A percentile compares a stretch with the other conserved stretches of the same genome.
phyloP scores from a whole-genome alignment of 2,888 invertebrate genomes.

The Phaonia tiefii region DNA sequence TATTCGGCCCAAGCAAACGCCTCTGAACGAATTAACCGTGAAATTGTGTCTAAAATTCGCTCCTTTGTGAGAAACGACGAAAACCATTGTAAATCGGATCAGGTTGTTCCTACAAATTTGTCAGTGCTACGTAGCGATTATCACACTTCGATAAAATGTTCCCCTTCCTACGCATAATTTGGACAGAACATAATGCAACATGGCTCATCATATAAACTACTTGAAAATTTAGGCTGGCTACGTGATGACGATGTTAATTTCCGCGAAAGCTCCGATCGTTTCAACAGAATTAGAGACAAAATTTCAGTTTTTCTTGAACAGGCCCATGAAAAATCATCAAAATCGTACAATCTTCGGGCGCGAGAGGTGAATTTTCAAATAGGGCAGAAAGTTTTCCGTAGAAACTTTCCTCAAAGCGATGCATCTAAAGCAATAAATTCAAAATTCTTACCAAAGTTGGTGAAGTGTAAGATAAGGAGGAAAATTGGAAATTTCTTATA shows the following conservation, averaged over 20 bases:
- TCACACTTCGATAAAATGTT: conserved; percentile 43
- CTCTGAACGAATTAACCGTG: conserved; percentile 51
- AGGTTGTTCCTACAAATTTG: conserved; percentile 9
- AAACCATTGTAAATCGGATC: background rate
- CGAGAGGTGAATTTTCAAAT: background rate
- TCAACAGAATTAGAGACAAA: background rate
- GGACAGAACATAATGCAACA: conserved; percentile 49
- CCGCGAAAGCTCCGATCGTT: background rate
- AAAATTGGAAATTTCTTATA: conserved; percentile 36
- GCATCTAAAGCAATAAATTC: conserved; percentile 12
- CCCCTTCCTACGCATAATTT: conserved; percentile 44
- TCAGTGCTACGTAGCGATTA: conserved; percentile 43
- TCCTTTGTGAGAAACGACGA: background rate
- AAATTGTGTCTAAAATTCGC: conserved; percentile 50
- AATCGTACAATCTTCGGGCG: conserved; percentile 1
- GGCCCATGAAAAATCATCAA: conserved; percentile 11
- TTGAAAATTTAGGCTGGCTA: conserved; percentile 28
- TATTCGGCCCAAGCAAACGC: conserved; percentile 56
- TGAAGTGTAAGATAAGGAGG: conserved; percentile 14
- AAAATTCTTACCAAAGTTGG: conserved; percentile 37
- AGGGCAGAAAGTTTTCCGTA: conserved; percentile 19
- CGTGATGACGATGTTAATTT: conserved; percentile 6
- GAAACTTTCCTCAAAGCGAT: conserved; percentile 17
- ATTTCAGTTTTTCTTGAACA: conserved; percentile 4
- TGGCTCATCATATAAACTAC: conserved; percentile 34